A percentile compares a stretch with the other conserved stretches of the same genome.
Evolutionary conservation across 2,888 invertebrate genomes (phyloP).

Genomic region (Adela reaumurella): DNA sequence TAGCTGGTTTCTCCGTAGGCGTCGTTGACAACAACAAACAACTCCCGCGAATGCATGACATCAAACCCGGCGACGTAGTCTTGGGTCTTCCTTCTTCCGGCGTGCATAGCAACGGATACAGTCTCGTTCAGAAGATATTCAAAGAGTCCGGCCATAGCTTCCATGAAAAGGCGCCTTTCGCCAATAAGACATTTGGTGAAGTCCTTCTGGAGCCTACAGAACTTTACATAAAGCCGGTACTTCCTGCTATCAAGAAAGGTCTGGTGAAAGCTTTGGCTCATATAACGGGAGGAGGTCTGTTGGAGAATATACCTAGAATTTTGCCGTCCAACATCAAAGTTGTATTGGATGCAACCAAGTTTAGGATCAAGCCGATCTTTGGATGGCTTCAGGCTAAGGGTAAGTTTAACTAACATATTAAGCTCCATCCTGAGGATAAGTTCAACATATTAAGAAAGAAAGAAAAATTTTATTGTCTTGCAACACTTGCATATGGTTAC

Average conservation of each 20-base stretch:
- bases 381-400: constrained; percentile 82
- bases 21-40: constrained; percentile 73
- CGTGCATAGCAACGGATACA: constrained; percentile 93
- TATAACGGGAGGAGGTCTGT: constrained; percentile 89
- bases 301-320: constrained; percentile 84
- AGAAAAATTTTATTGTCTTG: no score
- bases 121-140: constrained; percentile 79
- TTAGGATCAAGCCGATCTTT: constrained; percentile 76
- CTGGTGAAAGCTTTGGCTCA: constrained; percentile 86
- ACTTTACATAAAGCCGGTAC: constrained; percentile 76
- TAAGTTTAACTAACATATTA: constrained; percentile 15
- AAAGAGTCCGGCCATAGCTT: constrained; percentile 57
- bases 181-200: constrained; percentile 58
- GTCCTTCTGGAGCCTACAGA: constrained; percentile 82
- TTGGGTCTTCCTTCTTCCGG: constrained; percentile 88
- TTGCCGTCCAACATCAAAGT: constrained; percentile 66
- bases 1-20: constrained; percentile 95
- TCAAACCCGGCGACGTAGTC: constrained; percentile 73
- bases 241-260: constrained; percentile 67
- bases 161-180: constrained; percentile 37
- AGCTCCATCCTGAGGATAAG: no score
- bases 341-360: constrained; percentile 65
- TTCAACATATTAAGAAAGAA: no score
- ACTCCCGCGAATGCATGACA: constrained; percentile 65
- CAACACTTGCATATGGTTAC: no score